Base-by-base conservation (phyloP, 2,888 invertebrate genomes). In the Harpagoxenus sublaevis region DNA sequence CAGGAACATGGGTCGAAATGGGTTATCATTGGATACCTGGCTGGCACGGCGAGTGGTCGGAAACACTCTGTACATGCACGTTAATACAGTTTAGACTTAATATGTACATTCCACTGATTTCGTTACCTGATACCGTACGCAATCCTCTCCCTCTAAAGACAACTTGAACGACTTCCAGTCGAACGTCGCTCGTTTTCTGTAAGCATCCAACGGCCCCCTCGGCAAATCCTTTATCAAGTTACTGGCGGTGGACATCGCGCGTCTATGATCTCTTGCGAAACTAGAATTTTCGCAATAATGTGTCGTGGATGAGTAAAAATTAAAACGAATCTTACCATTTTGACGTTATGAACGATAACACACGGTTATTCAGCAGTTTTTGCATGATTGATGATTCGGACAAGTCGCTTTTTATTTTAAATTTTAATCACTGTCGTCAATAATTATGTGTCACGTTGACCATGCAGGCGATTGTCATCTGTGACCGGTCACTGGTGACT, bases 141-240 rank as follows among this genome's bases (percentile, higher is more conserved):
- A 95, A 73, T 97, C 97, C 92, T 97, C 97, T 88, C 97, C 98
- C 94, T 98, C 98, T 85, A 99, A 95, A 78, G 98, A 96, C 63
- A 98, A 93, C 93, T 97, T 97, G 95, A 99, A 96, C 87, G 96
- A 96, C 95, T 98, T 98, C 98, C 98, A 99, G 94, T 98, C 96
- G 92, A 99, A 99, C 23, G 97, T 97, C 1, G 98, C 97, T 88
- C 96, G 96, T 89, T 97, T 97, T 89, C 99, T 97, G 94, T 98
- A 99, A 0, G 92, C 95, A 93, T 98, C 98, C 89, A 99, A 95
- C 9, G 98, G 98, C 84, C 98, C 98, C 68, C 95, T 96, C 28
- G 97, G 97, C 85, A 97, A 95, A 94, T 97, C 97, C 70, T 96
- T 96, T 91, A 97, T 95, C 90, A 97, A 96, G 94, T 96, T 96